These are phyloP conservation scores for Latrodectus geometricus DNA, from an alignment of 1,140 invertebrate genomes.

Conservation along the genomic window DNA sequence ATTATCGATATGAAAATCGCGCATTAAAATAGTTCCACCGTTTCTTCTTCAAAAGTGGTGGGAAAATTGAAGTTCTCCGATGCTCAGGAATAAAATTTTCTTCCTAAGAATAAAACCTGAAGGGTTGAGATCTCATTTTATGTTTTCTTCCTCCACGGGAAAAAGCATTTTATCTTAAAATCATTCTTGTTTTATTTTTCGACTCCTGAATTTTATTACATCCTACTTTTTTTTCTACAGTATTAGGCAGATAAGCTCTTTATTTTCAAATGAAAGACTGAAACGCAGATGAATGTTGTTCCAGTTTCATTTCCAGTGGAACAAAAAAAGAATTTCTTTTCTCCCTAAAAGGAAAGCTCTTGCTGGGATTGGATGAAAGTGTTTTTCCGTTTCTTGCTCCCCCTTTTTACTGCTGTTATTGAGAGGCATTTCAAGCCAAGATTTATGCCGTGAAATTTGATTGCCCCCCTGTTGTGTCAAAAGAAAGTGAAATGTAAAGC, in stretches of 20 bases:
- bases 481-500: too few species aligned
- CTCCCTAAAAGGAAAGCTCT: not conserved
- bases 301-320: not conserved
- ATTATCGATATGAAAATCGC: conserved; percentile 41
- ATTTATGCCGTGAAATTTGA: not conserved
- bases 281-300: not conserved
- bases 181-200: conserved; percentile 6
- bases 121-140: not conserved
- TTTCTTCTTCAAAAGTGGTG: not conserved
- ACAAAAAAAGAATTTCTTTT: not conserved
- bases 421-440: not conserved
- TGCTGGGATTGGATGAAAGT: not conserved
- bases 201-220: conserved; percentile 11
- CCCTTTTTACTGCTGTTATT: not conserved
- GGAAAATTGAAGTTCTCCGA: conserved; percentile 41
- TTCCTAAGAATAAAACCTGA: not conserved
- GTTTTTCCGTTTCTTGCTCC: not conserved
- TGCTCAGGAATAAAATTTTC: not conserved
- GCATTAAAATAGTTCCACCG: conserved; percentile 34
- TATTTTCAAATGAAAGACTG: conserved; percentile 39
- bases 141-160: not conserved
- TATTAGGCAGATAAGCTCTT: conserved; percentile 33
- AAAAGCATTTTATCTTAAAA: conserved; percentile 36
- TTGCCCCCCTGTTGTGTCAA: not conserved
- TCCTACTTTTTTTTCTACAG: not conserved